phyloP scores from a whole-genome alignment of 1,140 invertebrate genomes.

The Hypothenemus hampei region DNA sequence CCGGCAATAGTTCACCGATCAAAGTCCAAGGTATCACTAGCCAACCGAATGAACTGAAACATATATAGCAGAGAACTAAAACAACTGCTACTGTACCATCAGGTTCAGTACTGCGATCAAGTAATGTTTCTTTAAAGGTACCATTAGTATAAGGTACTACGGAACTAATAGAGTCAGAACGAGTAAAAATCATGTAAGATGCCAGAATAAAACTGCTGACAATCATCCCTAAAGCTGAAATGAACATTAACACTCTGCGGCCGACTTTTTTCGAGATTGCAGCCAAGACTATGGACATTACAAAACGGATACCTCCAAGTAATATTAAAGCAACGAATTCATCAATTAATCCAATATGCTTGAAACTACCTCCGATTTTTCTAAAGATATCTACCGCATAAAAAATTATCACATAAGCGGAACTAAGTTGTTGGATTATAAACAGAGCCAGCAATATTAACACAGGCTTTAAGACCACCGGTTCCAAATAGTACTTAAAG shows the following conservation, averaged over 20 bases:
- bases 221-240: constrained; percentile 54
- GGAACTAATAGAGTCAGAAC: too few relatives aligned
- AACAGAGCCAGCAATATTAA: constrained; percentile 50
- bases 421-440: constrained; percentile 54
- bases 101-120: background rate
- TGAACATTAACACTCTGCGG: constrained; percentile 48
- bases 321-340: constrained; percentile 50
- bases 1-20: constrained; percentile 50
- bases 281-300: constrained; percentile 49
- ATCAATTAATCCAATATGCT: constrained; percentile 40
- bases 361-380: constrained; percentile 48
- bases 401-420: constrained; percentile 62
- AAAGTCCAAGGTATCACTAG: constrained; percentile 61
- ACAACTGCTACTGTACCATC: constrained; percentile 17
- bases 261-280: constrained; percentile 52
- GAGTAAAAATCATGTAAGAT: constrained; percentile 45
- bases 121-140: background rate
- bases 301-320: constrained; percentile 51
- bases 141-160: background rate
- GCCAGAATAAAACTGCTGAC: constrained; percentile 51
- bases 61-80: constrained; percentile 49
- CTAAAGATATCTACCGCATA: constrained; percentile 59
- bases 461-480: constrained; percentile 50
- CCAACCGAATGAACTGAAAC: constrained; percentile 52
- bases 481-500: constrained; percentile 29